Conservation (phyloP, 2,888 invertebrate genomes). For the Phalera bucephala region DNA sequence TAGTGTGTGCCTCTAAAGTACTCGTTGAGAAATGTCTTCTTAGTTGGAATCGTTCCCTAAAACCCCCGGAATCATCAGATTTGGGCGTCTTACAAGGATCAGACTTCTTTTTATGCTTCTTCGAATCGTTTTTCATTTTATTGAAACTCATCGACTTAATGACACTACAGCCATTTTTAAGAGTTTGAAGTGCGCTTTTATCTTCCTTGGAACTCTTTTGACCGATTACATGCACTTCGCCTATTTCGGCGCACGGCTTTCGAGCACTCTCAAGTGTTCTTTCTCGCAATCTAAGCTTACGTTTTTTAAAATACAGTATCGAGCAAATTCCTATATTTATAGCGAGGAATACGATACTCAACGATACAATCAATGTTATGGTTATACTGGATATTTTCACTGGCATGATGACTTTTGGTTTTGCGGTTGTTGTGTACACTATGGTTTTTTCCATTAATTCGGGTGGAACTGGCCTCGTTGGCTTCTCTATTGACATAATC, state of each 20-base stretch:
- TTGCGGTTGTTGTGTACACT: conserved; percentile 42
- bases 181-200: conserved; percentile 64
- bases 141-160: conserved; percentile 81
- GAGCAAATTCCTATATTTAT: conserved; percentile 88
- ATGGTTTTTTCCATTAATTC: conserved; percentile 57
- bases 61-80: conserved; percentile 81
- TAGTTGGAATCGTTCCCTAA: conserved; percentile 84
- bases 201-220: conserved; percentile 72
- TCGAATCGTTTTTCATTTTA: conserved; percentile 77
- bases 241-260: conserved; percentile 76
- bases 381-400: conserved; percentile 83
- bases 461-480: conserved; percentile 53
- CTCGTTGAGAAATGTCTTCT: conserved; percentile 89
- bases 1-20: conserved; percentile 92
- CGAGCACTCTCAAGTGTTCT: conserved; percentile 66
- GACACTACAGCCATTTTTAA: conserved; percentile 83
- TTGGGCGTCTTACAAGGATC: conserved; percentile 82
- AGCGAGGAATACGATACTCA: conserved; percentile 88
- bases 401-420: conserved; percentile 52
- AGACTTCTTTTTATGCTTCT: conserved; percentile 78
- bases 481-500: conserved; percentile 68
- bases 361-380: conserved; percentile 84
- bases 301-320: conserved; percentile 86
- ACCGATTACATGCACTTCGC: conserved; percentile 75
- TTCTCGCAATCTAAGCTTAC: conserved; percentile 79